A percentile compares a stretch with the other conserved stretches of the same genome.
Evolutionary conservation across 2,797 vertebrate species (phyloP).

Genomic region (Myripristis jacobus): DNA sequence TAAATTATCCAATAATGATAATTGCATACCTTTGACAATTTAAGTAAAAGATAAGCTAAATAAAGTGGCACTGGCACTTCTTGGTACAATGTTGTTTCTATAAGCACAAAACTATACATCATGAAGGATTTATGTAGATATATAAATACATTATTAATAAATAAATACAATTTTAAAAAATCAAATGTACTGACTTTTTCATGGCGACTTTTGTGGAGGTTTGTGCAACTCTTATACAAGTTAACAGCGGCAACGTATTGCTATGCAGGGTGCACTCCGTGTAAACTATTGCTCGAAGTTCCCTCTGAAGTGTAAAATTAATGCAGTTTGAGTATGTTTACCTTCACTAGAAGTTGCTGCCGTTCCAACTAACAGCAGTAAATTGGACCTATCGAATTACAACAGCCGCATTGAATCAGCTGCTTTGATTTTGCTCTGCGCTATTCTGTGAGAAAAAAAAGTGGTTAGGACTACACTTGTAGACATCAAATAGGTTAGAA

Average conservation of each 20-base stretch:
- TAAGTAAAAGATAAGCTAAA: not conserved
- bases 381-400: conserved; percentile 66
- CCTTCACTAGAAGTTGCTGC: conserved; percentile 51
- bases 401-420: conserved; percentile 64
- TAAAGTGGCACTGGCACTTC: not conserved
- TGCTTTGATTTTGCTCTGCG: conserved; percentile 67
- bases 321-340: conserved; percentile 55
- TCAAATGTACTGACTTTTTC: not conserved
- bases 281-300: conserved; percentile 34
- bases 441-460: conserved; percentile 66
- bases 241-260: conserved; percentile 18
- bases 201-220: not conserved
- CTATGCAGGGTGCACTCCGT: not conserved
- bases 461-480: conserved; percentile 62
- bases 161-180: no score
- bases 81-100: not conserved
- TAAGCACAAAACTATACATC: not conserved
- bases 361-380: conserved; percentile 38
- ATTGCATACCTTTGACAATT: not conserved
- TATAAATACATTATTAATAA: no score
- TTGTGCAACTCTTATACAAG: conserved; percentile 12
- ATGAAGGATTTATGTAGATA: no score
- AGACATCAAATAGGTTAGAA: conserved; percentile 73
- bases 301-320: conserved; percentile 47
- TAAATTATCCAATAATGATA: not conserved